Conservation (phyloP, 1,140 invertebrate species). For the Octopus sinensis region DNA sequence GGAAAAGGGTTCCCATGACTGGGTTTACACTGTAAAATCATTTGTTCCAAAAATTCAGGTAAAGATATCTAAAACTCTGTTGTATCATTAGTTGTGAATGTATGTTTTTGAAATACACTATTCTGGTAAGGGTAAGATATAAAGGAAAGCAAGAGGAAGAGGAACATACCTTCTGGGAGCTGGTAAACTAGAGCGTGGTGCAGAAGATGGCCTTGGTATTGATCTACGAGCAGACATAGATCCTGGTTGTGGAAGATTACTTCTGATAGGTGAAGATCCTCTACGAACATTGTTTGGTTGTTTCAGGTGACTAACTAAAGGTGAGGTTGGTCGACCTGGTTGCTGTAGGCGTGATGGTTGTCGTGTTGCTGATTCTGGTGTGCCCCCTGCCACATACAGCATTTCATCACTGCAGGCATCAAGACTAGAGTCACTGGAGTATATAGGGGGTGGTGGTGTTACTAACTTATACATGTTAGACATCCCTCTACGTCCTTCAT, state of each 20-base stretch:
- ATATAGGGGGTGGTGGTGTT: slow-evolving; percentile 24
- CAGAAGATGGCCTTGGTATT: slow-evolving; percentile 31
- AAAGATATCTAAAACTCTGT: background rate
- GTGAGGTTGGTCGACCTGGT: slow-evolving; percentile 33
- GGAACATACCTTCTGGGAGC: slow-evolving; percentile 35
- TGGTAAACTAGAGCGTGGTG: slow-evolving; percentile 29
- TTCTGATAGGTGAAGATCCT: slow-evolving; percentile 35
- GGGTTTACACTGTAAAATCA: no score
- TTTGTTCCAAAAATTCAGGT: no score
- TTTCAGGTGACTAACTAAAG: slow-evolving; percentile 31
- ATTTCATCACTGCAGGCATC: slow-evolving; percentile 32
- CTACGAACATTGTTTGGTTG: slow-evolving; percentile 25
- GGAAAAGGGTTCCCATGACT: no score
- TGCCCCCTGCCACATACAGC: slow-evolving; percentile 24
- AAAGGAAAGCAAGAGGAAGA: background rate
- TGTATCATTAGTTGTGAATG: background rate
- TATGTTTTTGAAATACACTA: background rate
- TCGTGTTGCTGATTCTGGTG: slow-evolving; percentile 26
- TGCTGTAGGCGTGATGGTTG: slow-evolving; percentile 31
- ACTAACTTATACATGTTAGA: slow-evolving; percentile 34
- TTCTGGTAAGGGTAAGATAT: background rate
- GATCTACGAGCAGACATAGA: slow-evolving; percentile 22
- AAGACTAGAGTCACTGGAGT: slow-evolving; percentile 41
- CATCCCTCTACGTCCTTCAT: slow-evolving; percentile 30
- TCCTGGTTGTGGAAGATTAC: slow-evolving; percentile 35